Evolutionary conservation across 2,888 invertebrate species (phyloP).

Genomic region (Muschampia plurimacula): DNA sequence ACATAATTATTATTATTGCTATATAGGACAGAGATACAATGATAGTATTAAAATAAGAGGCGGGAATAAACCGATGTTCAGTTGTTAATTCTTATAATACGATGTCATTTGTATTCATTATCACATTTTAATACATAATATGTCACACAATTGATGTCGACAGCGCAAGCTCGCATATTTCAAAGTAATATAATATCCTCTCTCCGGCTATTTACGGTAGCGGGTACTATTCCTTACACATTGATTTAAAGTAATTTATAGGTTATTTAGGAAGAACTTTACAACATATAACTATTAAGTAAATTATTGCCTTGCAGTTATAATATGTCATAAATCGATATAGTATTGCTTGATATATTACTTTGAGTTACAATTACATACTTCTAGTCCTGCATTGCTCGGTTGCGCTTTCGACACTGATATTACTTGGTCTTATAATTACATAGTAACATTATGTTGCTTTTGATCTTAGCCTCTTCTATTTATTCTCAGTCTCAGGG

Average conservation of each 20-base stretch:
- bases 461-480: slow-evolving; percentile 79
- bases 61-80: slow-evolving; percentile 61
- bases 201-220: too few species aligned
- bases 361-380: slow-evolving; percentile 16
- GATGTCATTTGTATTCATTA: slow-evolving; percentile 58
- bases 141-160: slow-evolving; percentile 52
- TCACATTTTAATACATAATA: slow-evolving; percentile 55
- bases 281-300: background rate
- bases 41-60: slow-evolving; percentile 62
- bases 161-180: slow-evolving; percentile 39
- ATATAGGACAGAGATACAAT: slow-evolving; percentile 63
- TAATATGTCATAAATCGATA: background rate
- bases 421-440: slow-evolving; percentile 59
- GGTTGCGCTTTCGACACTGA: slow-evolving; percentile 28
- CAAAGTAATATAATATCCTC: background rate
- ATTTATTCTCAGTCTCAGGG: slow-evolving; percentile 81
- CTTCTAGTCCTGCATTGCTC: background rate
- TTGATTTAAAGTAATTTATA: background rate
- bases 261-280: background rate
- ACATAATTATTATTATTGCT: background rate
- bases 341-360: background rate
- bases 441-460: slow-evolving; percentile 59
- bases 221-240: background rate
- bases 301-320: background rate
- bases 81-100: slow-evolving; percentile 53